These are phyloP conservation scores for Agrypnia vestita DNA, from an alignment of 1,140 invertebrate species.

Conservation along the genomic window DNA sequence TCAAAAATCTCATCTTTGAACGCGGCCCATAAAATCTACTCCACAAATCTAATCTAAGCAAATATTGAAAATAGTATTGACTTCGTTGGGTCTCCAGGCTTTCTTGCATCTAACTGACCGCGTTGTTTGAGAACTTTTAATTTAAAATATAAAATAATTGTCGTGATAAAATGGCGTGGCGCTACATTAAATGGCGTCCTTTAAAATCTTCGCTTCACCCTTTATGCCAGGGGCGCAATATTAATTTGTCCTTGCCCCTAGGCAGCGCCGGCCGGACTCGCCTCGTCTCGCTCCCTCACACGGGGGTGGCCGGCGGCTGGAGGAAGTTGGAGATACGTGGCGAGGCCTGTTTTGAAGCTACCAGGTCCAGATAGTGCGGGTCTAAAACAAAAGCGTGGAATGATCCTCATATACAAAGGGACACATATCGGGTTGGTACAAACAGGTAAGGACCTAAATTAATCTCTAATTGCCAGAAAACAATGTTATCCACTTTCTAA, in stretches of 20 bases:
- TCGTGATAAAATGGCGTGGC: conserved; percentile 44
- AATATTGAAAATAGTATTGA: too few species aligned
- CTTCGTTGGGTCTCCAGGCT: too few species aligned
- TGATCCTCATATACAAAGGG: conserved; percentile 60
- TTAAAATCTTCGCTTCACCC: conserved; percentile 49
- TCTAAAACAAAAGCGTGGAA: conserved; percentile 58
- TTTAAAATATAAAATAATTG: not conserved
- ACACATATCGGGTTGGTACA: conserved; percentile 39
- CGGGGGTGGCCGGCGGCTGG: not conserved
- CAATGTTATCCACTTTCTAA: not conserved
- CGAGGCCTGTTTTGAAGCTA: conserved; percentile 17
- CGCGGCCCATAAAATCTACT: too few species aligned
- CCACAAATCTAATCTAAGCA: too few species aligned
- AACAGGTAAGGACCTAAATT: conserved; percentile 27
- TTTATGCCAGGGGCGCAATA: conserved; percentile 55
- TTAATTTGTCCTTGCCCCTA: conserved; percentile 58
- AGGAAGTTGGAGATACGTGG: conserved; percentile 26
- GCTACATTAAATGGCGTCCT: conserved; percentile 54
- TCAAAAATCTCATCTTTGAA: too few species aligned
- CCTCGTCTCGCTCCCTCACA: conserved; percentile 32
- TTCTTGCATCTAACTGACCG: not conserved
- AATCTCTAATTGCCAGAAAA: not conserved
- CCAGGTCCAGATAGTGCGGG: conserved; percentile 46
- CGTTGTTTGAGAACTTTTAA: too few species aligned
- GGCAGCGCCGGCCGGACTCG: conserved; percentile 40